These are phyloP conservation scores for Adela reaumurella DNA, from an alignment of 2,888 invertebrate genomes.

Conservation along the genomic window DNA sequence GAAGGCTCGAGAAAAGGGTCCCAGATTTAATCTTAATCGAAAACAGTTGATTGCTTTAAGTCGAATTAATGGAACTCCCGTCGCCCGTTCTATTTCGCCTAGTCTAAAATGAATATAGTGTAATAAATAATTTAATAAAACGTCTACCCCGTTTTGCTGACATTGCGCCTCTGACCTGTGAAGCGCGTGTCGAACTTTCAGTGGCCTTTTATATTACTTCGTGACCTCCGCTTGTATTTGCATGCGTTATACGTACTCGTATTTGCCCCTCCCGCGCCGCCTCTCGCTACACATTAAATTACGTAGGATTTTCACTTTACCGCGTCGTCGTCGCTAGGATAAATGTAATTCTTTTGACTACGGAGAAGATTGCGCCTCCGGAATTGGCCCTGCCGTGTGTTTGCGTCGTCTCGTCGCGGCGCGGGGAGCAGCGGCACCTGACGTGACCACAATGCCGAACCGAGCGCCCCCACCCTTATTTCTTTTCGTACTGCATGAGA, in stretches of 20 bases:
- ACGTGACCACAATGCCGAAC: conserved; percentile 48
- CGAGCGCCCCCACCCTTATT: conserved; percentile 39
- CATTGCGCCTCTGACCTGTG: too few relatives aligned
- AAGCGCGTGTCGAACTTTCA: too few relatives aligned
- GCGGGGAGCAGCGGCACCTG: conserved; percentile 27
- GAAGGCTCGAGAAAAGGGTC: neutral
- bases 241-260: conserved; percentile 23
- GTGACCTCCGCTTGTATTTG: conserved; percentile 14
- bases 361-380: conserved; percentile 44
- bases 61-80: too few relatives aligned
- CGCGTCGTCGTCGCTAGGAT: conserved; percentile 30
- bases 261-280: conserved; percentile 14
- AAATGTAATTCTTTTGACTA: conserved; percentile 44
- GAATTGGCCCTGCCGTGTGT: neutral
- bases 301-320: conserved; percentile 27
- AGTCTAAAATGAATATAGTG: too few relatives aligned
- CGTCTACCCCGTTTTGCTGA: too few relatives aligned
- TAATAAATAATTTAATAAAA: too few relatives aligned
- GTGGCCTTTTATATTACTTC: too few relatives aligned
- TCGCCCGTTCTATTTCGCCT: too few relatives aligned
- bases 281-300: conserved; percentile 32
- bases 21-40: neutral
- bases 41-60: too few relatives aligned
- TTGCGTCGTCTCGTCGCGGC: conserved; percentile 5
- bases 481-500: conserved; percentile 17